Percentiles rank a stretch among this genome's conserved stretches.
These are phyloP conservation scores for Diabrotica undecimpunctata DNA, from an alignment of 1,140 invertebrate species.

Conservation along the genomic window DNA sequence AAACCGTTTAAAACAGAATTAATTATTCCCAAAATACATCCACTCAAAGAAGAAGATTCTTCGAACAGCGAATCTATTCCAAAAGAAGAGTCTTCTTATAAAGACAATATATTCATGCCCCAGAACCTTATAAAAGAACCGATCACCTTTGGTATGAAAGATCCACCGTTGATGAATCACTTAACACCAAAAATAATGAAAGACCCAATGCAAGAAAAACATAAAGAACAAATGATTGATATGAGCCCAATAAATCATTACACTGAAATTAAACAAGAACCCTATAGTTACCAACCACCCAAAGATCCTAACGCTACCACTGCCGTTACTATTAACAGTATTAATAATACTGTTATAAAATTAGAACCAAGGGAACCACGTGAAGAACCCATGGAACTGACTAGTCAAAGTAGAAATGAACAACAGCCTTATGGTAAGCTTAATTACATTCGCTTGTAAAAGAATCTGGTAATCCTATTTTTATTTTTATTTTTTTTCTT, in stretches of 20 bases:
- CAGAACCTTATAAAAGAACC: constrained; percentile 36
- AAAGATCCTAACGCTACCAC: constrained; percentile 17
- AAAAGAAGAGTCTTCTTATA: constrained; percentile 26
- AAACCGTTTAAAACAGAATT: constrained; percentile 53
- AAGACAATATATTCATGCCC: constrained; percentile 38
- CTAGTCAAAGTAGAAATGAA: constrained; percentile 44
- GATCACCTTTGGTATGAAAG: constrained; percentile 37
- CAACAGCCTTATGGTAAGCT: constrained; percentile 44
- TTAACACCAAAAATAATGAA: constrained; percentile 34
- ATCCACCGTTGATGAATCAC: constrained; percentile 35
- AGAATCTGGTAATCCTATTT: background rate
- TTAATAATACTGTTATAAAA: constrained; percentile 48
- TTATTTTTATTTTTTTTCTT: background rate
- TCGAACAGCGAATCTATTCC: constrained; percentile 37
- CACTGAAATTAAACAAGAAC: constrained; percentile 30
- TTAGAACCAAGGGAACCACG: constrained; percentile 57
- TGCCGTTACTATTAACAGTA: constrained; percentile 13
- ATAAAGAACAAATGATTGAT: constrained; percentile 36
- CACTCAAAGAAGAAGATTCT: constrained; percentile 54
- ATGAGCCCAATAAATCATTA: constrained; percentile 37
- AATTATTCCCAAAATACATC: constrained; percentile 56
- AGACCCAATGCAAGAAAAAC: constrained; percentile 21
- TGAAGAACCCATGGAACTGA: constrained; percentile 56
- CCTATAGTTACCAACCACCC: constrained; percentile 26
- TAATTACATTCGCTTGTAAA: constrained; percentile 11